phyloP scores from a whole-genome alignment of 2,113 vertebrate species.

The Bufo bufo region DNA sequence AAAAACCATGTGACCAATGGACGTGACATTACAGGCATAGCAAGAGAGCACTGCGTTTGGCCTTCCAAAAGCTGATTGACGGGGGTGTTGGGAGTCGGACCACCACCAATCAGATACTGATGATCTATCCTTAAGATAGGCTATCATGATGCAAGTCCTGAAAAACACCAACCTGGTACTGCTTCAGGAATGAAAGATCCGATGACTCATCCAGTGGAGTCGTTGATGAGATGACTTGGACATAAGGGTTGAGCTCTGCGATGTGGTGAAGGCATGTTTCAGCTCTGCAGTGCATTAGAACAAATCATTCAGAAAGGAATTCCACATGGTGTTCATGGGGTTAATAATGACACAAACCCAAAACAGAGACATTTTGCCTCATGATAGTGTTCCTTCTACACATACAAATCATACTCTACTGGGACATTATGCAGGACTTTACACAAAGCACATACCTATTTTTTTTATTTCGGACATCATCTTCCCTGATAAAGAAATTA shows the following conservation, averaged over 20 bases:
- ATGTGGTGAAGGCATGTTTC: slow-evolving; percentile 84
- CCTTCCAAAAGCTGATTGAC: too few species aligned
- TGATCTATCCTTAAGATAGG: too few species aligned
- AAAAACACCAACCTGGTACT: slow-evolving; percentile 78
- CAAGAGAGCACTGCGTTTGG: too few species aligned
- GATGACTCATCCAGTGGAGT: slow-evolving; percentile 78
- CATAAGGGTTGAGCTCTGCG: slow-evolving; percentile 93
- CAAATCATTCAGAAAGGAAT: not conserved
- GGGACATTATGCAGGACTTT: not conserved
- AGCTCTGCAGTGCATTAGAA: slow-evolving; percentile 74
- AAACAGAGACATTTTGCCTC: too few species aligned
- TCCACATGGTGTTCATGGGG: too few species aligned
- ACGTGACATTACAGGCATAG: too few species aligned
- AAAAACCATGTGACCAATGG: too few species aligned
- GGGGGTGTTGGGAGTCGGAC: too few species aligned
- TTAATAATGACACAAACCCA: too few species aligned
- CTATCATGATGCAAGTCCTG: too few species aligned
- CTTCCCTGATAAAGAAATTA: slow-evolving; percentile 93
- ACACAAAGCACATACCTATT: slow-evolving; percentile 77
- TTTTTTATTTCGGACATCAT: slow-evolving; percentile 83
- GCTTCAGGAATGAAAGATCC: slow-evolving; percentile 87
- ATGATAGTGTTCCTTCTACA: not conserved
- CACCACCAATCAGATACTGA: too few species aligned
- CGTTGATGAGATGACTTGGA: slow-evolving; percentile 83
- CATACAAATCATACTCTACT: too few species aligned